A percentile compares a stretch with the other conserved stretches of the same genome.
Evolutionary conservation across 1,140 invertebrate genomes (phyloP).

Genomic region (Drosophila ananassae): DNA sequence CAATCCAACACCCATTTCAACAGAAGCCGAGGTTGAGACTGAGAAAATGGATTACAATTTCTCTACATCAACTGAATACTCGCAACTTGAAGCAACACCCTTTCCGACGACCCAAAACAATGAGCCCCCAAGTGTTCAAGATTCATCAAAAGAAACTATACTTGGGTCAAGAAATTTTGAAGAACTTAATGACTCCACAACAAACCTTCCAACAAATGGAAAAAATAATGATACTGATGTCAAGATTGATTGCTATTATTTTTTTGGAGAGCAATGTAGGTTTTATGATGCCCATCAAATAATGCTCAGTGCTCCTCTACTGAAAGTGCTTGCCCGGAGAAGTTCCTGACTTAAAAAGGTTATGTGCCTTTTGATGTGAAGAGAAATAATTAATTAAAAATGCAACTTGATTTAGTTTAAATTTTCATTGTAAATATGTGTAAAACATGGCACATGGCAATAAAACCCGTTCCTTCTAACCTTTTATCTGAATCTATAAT

Average conservation of each 20-base stretch:
- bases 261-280: neutral
- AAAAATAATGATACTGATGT: neutral
- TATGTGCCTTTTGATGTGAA: neutral
- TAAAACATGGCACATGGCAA: neutral
- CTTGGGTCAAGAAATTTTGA: too few relatives aligned
- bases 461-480: conserved; percentile 5
- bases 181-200: neutral
- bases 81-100: neutral
- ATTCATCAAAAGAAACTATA: neutral
- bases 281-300: neutral
- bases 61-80: neutral
- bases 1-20: neutral
- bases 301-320: conserved; percentile 2
- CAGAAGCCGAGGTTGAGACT: neutral
- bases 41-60: neutral
- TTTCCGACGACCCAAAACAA: neutral
- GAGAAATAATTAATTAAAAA: neutral
- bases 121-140: neutral
- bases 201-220: neutral
- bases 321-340: neutral
- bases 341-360: neutral
- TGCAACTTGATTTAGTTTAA: neutral
- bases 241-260: neutral
- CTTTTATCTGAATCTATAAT: conserved; percentile 1
- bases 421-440: conserved; percentile 6